Percentiles rank a stretch among this genome's conserved stretches.
phyloP scores from a whole-genome alignment of 2,888 invertebrate genomes.

The Zaprionus lineosus region DNA sequence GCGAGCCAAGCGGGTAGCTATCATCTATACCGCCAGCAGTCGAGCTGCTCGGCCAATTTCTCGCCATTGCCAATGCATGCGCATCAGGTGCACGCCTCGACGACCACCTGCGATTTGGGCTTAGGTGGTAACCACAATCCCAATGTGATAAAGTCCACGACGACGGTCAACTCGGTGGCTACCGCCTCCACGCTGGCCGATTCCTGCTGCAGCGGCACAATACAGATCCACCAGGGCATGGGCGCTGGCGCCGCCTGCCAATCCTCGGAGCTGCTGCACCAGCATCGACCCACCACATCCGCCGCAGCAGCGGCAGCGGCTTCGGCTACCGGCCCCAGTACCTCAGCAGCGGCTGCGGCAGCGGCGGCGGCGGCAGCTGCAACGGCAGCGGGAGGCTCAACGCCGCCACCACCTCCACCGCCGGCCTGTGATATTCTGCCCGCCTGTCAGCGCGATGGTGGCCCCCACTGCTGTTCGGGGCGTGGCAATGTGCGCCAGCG shows the following conservation, averaged over 20 bases:
- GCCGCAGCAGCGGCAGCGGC: slow-evolving; percentile 43
- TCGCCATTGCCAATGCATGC: slow-evolving; percentile 82
- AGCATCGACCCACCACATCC: slow-evolving; percentile 62
- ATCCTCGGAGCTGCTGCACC: slow-evolving; percentile 73
- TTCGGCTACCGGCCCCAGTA: slow-evolving; percentile 34
- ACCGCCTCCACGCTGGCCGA: slow-evolving; percentile 81
- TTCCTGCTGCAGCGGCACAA: slow-evolving; percentile 81
- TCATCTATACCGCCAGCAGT: slow-evolving; percentile 81
- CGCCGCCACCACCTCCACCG: slow-evolving; percentile 77
- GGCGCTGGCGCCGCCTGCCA: slow-evolving; percentile 78
- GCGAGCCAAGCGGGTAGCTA: slow-evolving; percentile 56
- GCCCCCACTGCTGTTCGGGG: slow-evolving; percentile 85
- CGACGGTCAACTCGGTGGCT: slow-evolving; percentile 80
- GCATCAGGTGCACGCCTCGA: slow-evolving; percentile 82
- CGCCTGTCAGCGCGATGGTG: slow-evolving; percentile 80
- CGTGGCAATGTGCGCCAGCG: slow-evolving; percentile 84
- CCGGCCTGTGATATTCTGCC: slow-evolving; percentile 75
- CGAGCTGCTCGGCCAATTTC: slow-evolving; percentile 82
- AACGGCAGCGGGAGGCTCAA: slow-evolving; percentile 37
- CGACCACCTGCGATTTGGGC: slow-evolving; percentile 81
- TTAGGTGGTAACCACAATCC: slow-evolving; percentile 79
- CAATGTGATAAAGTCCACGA: slow-evolving; percentile 83
- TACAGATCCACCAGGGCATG: slow-evolving; percentile 79
- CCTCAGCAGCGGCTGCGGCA: slow-evolving; percentile 45
- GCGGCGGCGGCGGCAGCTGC: slow-evolving; percentile 46